These are phyloP conservation scores for Furnarius figulus DNA, from an alignment of 2,113 vertebrate species.

Conservation along the genomic window DNA sequence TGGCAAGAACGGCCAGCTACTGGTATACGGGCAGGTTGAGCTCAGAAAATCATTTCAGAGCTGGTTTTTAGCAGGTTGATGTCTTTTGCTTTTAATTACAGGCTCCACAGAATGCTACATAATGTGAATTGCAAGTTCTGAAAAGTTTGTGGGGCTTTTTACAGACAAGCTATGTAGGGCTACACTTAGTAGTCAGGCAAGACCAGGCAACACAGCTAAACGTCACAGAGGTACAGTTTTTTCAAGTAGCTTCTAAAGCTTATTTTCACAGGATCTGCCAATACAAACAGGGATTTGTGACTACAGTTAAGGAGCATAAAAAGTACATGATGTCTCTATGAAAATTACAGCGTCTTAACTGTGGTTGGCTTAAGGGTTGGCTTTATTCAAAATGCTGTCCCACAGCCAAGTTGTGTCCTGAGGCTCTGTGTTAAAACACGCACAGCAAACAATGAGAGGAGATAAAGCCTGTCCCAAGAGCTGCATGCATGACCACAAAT, in stretches of 20 bases:
- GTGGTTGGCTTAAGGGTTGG: slow-evolving; percentile 26
- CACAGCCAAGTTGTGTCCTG: slow-evolving; percentile 37
- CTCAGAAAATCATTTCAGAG: background rate
- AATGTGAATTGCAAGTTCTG: background rate
- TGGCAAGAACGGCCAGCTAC: background rate
- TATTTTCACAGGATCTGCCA: slow-evolving; percentile 40
- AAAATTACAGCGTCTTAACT: slow-evolving; percentile 58
- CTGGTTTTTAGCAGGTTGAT: background rate
- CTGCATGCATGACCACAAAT: slow-evolving; percentile 36
- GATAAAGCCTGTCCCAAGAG: slow-evolving; percentile 50
- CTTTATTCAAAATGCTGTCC: slow-evolving; percentile 52
- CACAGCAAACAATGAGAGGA: slow-evolving; percentile 47
- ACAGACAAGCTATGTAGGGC: background rate
- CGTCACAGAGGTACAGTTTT: slow-evolving; percentile 14
- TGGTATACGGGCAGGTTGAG: background rate
- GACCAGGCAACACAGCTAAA: background rate
- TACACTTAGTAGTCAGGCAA: background rate
- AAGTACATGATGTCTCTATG: slow-evolving; percentile 60
- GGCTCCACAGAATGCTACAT: background rate
- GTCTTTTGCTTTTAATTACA: background rate
- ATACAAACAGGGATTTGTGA: slow-evolving; percentile 63
- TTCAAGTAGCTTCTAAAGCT: slow-evolving; percentile 18
- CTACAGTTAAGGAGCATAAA: slow-evolving; percentile 43
- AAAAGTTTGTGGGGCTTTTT: background rate
- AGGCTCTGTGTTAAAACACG: slow-evolving; percentile 48